Evolutionary conservation across 2,797 vertebrate species (phyloP), one percentile per base, ranked within the genome.

Genomic region (Tapirus indicus): DNA sequence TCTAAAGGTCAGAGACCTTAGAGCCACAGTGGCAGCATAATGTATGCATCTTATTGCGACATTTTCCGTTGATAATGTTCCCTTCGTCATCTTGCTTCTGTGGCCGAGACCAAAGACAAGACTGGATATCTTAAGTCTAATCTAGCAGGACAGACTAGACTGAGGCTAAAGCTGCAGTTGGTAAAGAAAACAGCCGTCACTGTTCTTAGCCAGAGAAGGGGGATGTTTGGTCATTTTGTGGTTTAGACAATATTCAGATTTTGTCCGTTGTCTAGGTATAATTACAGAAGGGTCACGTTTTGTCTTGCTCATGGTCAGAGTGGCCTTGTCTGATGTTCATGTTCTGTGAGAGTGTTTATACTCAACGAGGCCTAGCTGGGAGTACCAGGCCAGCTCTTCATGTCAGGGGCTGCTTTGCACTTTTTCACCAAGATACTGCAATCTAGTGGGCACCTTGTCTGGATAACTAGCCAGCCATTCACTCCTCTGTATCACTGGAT

Each of bases 231-330:
- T 62, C 20, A 56, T 94, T 95, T 64, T 60, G 47, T 91, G 60
- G 35, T 87, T 78, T 96, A 84, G 79, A 82, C 27, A 60, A 82
- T 18, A 32, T 60, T 89, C 12, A 68, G 35, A 4, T 94, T 96
- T 74, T 83, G 32, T 60, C 74, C 74, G 11, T 44, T 88, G 23
- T 64, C 91, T 85, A 77, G 66, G 64, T 52, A 52, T 80, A 75
- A 84, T 75, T 94, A 88, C 18, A 71, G 17, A 83, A 29, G 58
- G 11, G 21, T 66, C 27, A 2, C 64, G 12, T n/a, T 92, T 94
- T 80, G 82, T 85, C 38, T 86, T 60, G 29, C 66, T 56, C 17
- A n/a, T 79, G 58, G 54, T 91, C 64, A 60, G 41, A 86, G 44
- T 23, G 32, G 17, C 64, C 64, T 90, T 89, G 64, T 77, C 68